Evolutionary conservation across 2,797 vertebrate species (phyloP), one percentile per base, ranked within the genome.

Genomic region (Thalassophryne amazonica): DNA sequence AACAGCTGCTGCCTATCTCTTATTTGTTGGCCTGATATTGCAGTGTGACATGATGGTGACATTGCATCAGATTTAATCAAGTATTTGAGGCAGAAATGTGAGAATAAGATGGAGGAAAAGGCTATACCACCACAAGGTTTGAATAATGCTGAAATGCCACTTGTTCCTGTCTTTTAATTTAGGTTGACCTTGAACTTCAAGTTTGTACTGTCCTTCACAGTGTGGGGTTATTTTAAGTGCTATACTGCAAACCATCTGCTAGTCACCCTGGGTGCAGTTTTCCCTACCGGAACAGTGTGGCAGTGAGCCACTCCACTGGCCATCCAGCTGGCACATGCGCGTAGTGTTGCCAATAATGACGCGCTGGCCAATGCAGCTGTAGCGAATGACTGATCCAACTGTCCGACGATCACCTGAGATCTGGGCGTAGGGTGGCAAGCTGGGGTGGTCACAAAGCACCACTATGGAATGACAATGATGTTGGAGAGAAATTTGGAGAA

Each of bases 281-380:
- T 55, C 36, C 37, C 2, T 94, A 98, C 97, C 97, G 7, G 97
- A 97, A 86, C 97, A 99, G 85, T 98, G 97, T 0, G 97, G 95
- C 6, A 92, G 90, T 2, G 95, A 96, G 52, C 95, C 92, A 51
- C 95, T 98, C 97, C 97, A 99, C 62, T 92, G 94, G 68, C 95
- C 94, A 0, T 98, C 94, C 55, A 95, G 88, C 80, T 97, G 96
- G 78, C 97, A 99, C 90, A 93, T 92, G 20, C 97, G 91, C 0
- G 95, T 98, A n/a, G 94, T 82, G 25, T 98, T 98, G 49, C 97
- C 97, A 0, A 98, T 68, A 71, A 99, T 80, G 20, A 37, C 78
- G n/a, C 90, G 84, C 64, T 91, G 86, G 45, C 93, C 91, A 0
- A 90, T 90, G 84, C 97, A 99, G 83, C 92, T 95, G 88, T 96